Conservation (phyloP, 1,140 invertebrate genomes). For the Tachypleus tridentatus region DNA sequence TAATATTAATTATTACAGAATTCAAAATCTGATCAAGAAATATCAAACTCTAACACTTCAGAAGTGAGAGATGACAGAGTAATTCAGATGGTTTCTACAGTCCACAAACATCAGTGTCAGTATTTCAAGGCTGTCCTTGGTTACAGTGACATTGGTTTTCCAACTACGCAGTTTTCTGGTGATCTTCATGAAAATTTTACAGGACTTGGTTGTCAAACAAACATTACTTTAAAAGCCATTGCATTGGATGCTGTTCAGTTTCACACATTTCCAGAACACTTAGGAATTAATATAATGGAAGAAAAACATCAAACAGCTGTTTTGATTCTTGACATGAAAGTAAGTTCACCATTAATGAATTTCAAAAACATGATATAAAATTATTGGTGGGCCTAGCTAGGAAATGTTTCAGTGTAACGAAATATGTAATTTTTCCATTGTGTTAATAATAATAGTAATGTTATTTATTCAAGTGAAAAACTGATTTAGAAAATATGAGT, state of each 20-base stretch:
- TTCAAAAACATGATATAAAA: too few relatives aligned
- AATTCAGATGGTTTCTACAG: background rate
- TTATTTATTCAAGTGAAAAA: background rate
- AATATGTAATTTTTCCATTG: background rate
- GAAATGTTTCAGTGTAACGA: too few relatives aligned
- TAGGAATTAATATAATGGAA: constrained; percentile 40
- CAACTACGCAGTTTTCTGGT: constrained; percentile 11
- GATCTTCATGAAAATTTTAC: constrained; percentile 24
- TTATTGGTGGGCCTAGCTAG: too few relatives aligned
- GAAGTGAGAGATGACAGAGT: constrained; percentile 1
- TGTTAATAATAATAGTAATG: constrained; percentile 5
- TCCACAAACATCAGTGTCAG: constrained; percentile 14
- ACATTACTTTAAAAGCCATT: constrained; percentile 51
- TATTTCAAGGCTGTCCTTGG: constrained; percentile 19
- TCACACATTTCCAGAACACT: constrained; percentile 53
- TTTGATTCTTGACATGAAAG: constrained; percentile 57
- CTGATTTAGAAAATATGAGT: too few relatives aligned
- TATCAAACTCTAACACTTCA: background rate
- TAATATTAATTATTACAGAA: too few relatives aligned
- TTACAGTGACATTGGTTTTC: constrained; percentile 24
- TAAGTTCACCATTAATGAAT: constrained; percentile 31
- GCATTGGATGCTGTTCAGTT: constrained; percentile 56
- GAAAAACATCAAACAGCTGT: constrained; percentile 49
- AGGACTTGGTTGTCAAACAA: constrained; percentile 44
- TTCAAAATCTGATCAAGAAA: too few relatives aligned